Base-by-base conservation (phyloP, 2,113 vertebrate genomes). In the Gracilinanus agilis region DNA sequence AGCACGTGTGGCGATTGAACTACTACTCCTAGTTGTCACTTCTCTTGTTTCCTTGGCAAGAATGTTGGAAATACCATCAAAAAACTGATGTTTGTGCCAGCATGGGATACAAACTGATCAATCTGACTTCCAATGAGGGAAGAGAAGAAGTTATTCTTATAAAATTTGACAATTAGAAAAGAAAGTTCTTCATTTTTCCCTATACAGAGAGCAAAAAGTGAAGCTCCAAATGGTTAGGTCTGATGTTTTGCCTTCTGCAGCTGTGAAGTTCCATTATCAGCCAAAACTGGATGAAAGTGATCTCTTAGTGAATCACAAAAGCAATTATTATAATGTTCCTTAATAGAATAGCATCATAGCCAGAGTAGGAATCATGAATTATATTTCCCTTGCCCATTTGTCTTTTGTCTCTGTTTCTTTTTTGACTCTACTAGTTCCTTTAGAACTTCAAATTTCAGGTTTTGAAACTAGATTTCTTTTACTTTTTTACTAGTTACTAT, bases 21-120 rank as follows among this genome's bases (percentile, higher is more conserved):
- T 89, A 90, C 34, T 49, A 95, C 88, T 96, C 91, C 67, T 53
- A 91, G 90, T 96, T 96, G 90, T 97, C 96, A 92, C 93, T 95
- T 93, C 94, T 98, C 94, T 95, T n/a, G 53, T 94, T 97, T 95
- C 83, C 90, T 94, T 98, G 97, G 92, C 91, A 97, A 88, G 83
- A 93, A 91, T 83, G 10, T 55, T 96, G 97, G 94, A 97, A 96
- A 16, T 94, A 89, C 34, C 94, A 24, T 91, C 92, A 92, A 95
- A 98, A 83, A 96, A 34, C 56, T 53, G 40, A 61, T 53, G 53
- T 2, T 61, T 75, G 93, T 89, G 12, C 93, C 67, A 94, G 44
- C 21, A 40, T 9, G 54, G 56, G 75, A 93, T 56, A 93, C 55
- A 55, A 91, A 34, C 0, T 58, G 90, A 94, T 54, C 55, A 21